A percentile compares a stretch with the other conserved stretches of the same genome.
phyloP scores from a whole-genome alignment of 2,797 vertebrate species.

The Platalea minor region DNA sequence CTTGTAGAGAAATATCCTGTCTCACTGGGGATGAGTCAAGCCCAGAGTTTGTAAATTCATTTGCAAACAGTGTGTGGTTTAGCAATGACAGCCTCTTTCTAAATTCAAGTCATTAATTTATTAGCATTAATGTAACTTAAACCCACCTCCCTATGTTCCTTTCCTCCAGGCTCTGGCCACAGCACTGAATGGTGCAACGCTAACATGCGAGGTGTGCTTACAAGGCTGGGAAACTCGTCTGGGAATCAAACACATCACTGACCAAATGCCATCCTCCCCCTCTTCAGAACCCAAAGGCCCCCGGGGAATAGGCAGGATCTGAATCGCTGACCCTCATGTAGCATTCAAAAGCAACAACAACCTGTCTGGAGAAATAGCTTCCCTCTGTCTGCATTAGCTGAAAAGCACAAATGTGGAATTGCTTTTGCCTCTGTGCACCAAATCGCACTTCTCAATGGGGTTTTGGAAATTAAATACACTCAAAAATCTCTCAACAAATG shows the following conservation, averaged over 20 bases:
- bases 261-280: not conserved
- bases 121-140: constrained; percentile 5
- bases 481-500: constrained; percentile 32
- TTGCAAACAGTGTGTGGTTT: not conserved
- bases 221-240: not conserved
- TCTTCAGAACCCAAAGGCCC: not conserved
- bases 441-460: not conserved
- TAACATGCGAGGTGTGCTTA: not conserved
- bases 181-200: not conserved
- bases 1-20: not conserved
- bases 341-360: not conserved
- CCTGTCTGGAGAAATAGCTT: not conserved
- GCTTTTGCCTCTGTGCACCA: not conserved
- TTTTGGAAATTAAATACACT: constrained; percentile 18
- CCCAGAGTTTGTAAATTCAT: not conserved
- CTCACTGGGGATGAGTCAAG: not conserved
- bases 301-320: not conserved
- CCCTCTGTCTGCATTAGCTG: not conserved
- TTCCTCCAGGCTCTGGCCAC: not conserved
- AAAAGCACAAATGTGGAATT: not conserved
- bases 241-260: not conserved
- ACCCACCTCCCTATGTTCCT: not conserved
- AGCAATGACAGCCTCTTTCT: not conserved
- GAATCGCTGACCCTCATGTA: not conserved
- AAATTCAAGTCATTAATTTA: constrained; percentile 20